Percentiles rank a stretch among this genome's conserved stretches.
Conservation (phyloP, 2,888 invertebrate genomes). For the Tipula lateralis region DNA sequence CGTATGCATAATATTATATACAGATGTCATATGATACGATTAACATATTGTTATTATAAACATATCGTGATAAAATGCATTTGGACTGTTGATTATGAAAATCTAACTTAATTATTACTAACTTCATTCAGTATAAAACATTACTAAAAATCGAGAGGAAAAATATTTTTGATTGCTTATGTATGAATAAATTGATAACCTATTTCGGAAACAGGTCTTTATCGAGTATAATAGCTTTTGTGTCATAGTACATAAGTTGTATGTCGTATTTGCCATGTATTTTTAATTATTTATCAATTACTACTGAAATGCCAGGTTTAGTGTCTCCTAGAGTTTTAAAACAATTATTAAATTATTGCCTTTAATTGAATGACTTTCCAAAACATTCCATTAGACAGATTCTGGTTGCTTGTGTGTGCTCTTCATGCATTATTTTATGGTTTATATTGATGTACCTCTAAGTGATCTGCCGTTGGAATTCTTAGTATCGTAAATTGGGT, state of each 20-base stretch:
- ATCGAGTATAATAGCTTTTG: neutral
- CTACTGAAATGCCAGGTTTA: too few species aligned
- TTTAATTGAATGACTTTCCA: too few species aligned
- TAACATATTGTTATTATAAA: neutral
- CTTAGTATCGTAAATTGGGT: too few species aligned
- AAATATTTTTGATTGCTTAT: neutral
- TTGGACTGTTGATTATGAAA: neutral
- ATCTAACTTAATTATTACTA: neutral
- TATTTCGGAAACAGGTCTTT: neutral
- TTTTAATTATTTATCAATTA: too few species aligned
- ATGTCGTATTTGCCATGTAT: neutral
- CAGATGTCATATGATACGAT: neutral
- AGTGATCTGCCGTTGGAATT: too few species aligned
- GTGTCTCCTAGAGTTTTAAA: too few species aligned
- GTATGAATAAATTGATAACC: neutral
- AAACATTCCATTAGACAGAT: too few species aligned
- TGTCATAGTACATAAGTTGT: neutral
- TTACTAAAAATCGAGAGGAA: neutral
- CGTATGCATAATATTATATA: too few species aligned
- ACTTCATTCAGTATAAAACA: neutral
- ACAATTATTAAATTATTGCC: too few species aligned
- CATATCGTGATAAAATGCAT: neutral
- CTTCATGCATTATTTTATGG: too few species aligned
- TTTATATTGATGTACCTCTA: too few species aligned
- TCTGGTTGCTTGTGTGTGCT: too few species aligned